Conservation (phyloP, 2,888 invertebrate species). For the Melanargia galathea region DNA sequence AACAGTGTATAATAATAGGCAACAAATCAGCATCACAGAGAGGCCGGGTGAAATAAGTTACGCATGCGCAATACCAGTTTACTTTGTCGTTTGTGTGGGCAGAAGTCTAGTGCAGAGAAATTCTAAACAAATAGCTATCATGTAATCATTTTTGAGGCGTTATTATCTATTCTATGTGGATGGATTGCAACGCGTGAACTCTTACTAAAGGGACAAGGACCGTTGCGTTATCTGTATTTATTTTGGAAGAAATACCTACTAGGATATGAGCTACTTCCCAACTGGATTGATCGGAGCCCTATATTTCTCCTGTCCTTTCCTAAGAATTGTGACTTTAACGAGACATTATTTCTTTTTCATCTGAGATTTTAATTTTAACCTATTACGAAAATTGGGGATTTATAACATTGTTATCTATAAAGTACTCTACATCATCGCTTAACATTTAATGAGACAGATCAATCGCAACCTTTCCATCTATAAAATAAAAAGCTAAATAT, state of each 20-base stretch:
- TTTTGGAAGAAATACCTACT: background rate
- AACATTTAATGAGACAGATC: background rate
- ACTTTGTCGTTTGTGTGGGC: constrained; percentile 54
- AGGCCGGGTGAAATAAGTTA: constrained; percentile 40
- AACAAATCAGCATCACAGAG: constrained; percentile 37
- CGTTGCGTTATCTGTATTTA: background rate
- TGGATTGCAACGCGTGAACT: background rate
- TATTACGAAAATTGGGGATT: background rate
- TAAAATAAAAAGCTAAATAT: background rate
- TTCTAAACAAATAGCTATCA: constrained; percentile 59
- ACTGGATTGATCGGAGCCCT: background rate
- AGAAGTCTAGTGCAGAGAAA: constrained; percentile 64
- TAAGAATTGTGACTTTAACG: background rate
- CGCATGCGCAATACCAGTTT: constrained; percentile 42
- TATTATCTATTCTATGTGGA: constrained; percentile 5
- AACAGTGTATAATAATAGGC: constrained; percentile 35
- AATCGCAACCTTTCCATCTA: background rate
- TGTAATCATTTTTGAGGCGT: constrained; percentile 19
- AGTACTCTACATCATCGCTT: background rate
- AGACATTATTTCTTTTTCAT: background rate
- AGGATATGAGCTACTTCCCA: background rate
- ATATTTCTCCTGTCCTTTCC: background rate
- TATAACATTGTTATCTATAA: background rate
- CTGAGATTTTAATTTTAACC: background rate
- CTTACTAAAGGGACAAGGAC: background rate